Conservation (phyloP, 2,797 vertebrate species). For the Sphenodon punctatus region DNA sequence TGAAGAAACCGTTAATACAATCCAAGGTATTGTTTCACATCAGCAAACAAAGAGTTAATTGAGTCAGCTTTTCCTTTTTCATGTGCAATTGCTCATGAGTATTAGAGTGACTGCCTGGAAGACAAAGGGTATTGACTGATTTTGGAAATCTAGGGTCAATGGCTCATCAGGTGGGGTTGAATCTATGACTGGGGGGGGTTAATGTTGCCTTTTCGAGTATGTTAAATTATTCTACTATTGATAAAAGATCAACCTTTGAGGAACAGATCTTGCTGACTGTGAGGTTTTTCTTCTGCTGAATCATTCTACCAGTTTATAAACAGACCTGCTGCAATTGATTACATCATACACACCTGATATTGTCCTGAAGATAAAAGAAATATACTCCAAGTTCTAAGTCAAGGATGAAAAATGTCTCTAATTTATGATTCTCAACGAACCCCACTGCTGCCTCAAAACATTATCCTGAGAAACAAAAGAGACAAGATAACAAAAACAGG, state of each 20-base stretch:
- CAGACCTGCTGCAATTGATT: too few species aligned
- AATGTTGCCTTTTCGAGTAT: background rate
- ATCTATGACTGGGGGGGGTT: background rate
- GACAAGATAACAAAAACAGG: background rate
- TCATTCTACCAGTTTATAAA: background rate
- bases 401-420: background rate
- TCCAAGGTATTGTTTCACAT: background rate
- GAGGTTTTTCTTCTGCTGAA: background rate
- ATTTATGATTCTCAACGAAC: background rate
- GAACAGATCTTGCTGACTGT: background rate
- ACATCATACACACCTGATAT: background rate
- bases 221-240: background rate
- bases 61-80: background rate
- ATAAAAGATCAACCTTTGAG: background rate
- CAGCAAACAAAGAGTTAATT: background rate
- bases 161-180: background rate
- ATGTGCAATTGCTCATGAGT: background rate
- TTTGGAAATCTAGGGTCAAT: background rate
- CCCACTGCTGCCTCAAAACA: constrained; percentile 3
- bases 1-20: too few species aligned
- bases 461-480: background rate
- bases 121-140: background rate
- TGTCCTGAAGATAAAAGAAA: background rate
- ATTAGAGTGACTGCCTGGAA: background rate
- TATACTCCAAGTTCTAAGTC: background rate